Conservation (phyloP, 1,140 invertebrate genomes). For the Drosophila virilis region DNA sequence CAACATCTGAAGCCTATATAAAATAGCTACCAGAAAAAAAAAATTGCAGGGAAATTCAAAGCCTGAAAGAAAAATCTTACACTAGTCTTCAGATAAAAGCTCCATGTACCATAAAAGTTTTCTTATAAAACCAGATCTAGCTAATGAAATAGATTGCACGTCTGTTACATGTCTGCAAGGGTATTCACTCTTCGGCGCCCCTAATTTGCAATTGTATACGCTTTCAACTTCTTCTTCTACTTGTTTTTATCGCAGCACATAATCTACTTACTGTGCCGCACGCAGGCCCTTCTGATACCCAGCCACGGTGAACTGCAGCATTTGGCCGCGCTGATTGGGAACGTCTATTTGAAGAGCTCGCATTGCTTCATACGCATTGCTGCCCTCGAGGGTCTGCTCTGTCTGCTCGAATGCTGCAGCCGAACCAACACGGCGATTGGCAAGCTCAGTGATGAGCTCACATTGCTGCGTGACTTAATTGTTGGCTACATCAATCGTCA, state of each 20-base stretch:
- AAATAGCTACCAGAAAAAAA: too few relatives aligned
- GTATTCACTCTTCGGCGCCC: too few relatives aligned
- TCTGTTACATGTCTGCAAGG: too few relatives aligned
- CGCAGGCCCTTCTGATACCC: slow-evolving; percentile 78
- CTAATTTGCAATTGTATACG: neutral
- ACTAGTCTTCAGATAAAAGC: too few relatives aligned
- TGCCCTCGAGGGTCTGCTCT: slow-evolving; percentile 90
- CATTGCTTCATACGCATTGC: slow-evolving; percentile 87
- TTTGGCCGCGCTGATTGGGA: slow-evolving; percentile 85
- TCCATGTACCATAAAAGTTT: too few relatives aligned
- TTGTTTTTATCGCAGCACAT: slow-evolving; percentile 64
- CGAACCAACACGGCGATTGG: slow-evolving; percentile 86
- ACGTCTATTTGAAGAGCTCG: slow-evolving; percentile 84
- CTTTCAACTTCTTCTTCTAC: slow-evolving; percentile 16
- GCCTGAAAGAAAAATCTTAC: too few relatives aligned
- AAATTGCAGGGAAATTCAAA: too few relatives aligned
- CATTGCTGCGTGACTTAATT: slow-evolving; percentile 87
- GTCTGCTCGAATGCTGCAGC: slow-evolving; percentile 89
- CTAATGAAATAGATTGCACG: too few relatives aligned
- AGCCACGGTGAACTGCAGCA: slow-evolving; percentile 71
- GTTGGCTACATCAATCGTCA: slow-evolving; percentile 89
- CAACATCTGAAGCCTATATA: too few relatives aligned
- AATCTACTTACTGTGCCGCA: slow-evolving; percentile 83
- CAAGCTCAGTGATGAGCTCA: slow-evolving; percentile 86
- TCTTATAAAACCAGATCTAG: too few relatives aligned